phyloP scores from a whole-genome alignment of 2,113 vertebrate species.

The Anthoscopus minutus region DNA sequence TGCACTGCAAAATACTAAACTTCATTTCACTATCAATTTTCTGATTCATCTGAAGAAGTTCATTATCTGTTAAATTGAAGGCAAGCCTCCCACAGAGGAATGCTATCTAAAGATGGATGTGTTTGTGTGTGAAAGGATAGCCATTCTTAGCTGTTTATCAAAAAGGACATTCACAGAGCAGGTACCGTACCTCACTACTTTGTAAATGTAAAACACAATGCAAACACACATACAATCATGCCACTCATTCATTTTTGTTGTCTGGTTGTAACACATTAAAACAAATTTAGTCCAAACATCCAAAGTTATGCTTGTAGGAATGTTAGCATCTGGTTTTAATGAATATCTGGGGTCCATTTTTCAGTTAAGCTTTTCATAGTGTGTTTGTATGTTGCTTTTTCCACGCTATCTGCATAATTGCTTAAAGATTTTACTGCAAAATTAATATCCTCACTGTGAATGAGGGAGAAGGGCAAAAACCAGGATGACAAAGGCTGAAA shows the following conservation, averaged over 20 bases:
- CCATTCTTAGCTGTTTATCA: slow-evolving; percentile 52
- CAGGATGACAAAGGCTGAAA: slow-evolving; percentile 83
- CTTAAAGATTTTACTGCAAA: slow-evolving; percentile 93
- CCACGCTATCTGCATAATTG: slow-evolving; percentile 94
- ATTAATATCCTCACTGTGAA: slow-evolving; percentile 89
- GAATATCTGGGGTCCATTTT: slow-evolving; percentile 87
- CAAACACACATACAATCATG: neutral
- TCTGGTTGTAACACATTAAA: slow-evolving; percentile 60
- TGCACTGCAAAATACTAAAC: slow-evolving; percentile 47
- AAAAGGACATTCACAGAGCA: slow-evolving; percentile 16
- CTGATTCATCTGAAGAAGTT: slow-evolving; percentile 69
- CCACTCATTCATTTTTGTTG: slow-evolving; percentile 40
- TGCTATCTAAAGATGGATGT: slow-evolving; percentile 65
- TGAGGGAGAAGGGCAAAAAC: slow-evolving; percentile 77
- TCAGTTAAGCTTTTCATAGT: slow-evolving; percentile 88
- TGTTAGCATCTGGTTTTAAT: slow-evolving; percentile 94
- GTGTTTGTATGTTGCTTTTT: slow-evolving; percentile 87
- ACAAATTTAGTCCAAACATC: slow-evolving; percentile 70
- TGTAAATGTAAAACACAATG: slow-evolving; percentile 49
- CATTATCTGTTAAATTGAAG: slow-evolving; percentile 72
- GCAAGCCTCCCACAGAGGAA: slow-evolving; percentile 68
- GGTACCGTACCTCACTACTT: slow-evolving; percentile 42
- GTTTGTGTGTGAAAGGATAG: slow-evolving; percentile 56
- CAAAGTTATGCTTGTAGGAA: slow-evolving; percentile 77
- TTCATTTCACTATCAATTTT: slow-evolving; percentile 68